phyloP scores from a whole-genome alignment of 2,113 vertebrate genomes.

The Dasyurus viverrinus region DNA sequence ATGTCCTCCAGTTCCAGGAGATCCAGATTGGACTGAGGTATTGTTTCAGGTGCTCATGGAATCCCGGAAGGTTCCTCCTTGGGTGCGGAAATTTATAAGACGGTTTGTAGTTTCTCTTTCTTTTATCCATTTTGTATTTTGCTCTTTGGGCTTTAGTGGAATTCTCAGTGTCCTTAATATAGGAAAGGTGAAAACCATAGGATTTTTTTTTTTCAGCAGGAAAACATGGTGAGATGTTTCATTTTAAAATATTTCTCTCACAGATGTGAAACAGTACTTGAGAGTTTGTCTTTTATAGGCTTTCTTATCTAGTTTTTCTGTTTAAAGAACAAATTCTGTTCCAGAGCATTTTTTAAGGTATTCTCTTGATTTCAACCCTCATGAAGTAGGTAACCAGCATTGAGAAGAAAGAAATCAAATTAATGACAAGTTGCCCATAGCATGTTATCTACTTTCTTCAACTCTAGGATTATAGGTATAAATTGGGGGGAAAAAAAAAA shows the following conservation, averaged over 20 bases:
- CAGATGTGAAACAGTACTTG: neutral
- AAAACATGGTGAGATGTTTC: neutral
- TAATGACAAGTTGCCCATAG: neutral
- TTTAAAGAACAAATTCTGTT: neutral
- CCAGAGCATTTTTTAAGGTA: neutral
- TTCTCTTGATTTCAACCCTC: neutral
- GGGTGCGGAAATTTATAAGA: neutral
- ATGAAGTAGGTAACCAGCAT: neutral
- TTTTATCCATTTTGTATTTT: neutral
- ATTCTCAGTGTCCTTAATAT: neutral
- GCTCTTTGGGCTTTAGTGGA: neutral
- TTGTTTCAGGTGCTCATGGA: constrained; percentile 16
- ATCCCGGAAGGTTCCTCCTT: neutral
- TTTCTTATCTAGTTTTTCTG: neutral
- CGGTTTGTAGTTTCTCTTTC: constrained; percentile 14
- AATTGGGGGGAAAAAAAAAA: neutral
- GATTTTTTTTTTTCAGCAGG: neutral
- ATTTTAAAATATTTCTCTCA: neutral
- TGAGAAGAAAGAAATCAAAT: neutral
- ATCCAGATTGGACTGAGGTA: neutral
- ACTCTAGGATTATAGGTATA: neutral
- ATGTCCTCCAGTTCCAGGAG: constrained; percentile 11
- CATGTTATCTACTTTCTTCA: neutral
- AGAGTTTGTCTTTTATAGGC: neutral
- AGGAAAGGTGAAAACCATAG: neutral